phyloP scores from a whole-genome alignment of 2,888 invertebrate genomes.

The Galeopsomyia nigrocyanea region DNA sequence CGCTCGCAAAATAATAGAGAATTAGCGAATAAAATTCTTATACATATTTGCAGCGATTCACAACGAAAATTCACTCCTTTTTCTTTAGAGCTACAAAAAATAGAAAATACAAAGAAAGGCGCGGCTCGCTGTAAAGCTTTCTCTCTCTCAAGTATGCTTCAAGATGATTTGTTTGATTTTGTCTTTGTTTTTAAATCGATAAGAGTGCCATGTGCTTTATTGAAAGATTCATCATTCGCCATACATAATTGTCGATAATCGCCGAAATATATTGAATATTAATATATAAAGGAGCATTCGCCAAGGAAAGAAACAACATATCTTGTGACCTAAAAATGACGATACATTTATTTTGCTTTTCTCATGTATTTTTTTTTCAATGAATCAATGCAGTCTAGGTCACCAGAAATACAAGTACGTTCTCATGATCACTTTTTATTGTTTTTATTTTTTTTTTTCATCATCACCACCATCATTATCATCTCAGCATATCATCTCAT shows the following conservation, averaged over 20 bases:
- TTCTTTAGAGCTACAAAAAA: constrained; percentile 5
- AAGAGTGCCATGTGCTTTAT: constrained; percentile 49
- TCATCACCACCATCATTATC: constrained; percentile 44
- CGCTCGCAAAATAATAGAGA: constrained; percentile 9
- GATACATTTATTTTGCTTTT: constrained; percentile 82
- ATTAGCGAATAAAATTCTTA: constrained; percentile 17
- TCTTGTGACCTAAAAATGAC: constrained; percentile 80
- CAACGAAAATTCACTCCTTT: constrained; percentile 1
- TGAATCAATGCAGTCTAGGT: constrained; percentile 70
- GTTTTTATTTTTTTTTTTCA: constrained; percentile 44
- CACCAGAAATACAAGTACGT: constrained; percentile 69
- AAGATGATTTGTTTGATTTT: not conserved
- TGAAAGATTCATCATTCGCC: constrained; percentile 49
- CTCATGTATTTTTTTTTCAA: constrained; percentile 63
- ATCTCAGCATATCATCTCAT: constrained; percentile 40
- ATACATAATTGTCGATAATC: constrained; percentile 47
- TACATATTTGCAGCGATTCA: constrained; percentile 22
- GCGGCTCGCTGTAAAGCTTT: not conserved
- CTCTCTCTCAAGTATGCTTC: not conserved
- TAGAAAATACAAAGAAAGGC: not conserved
- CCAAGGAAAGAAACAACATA: constrained; percentile 63
- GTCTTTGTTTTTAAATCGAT: constrained; percentile 43
- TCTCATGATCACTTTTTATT: constrained; percentile 57
- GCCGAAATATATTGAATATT: constrained; percentile 45
- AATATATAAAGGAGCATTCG: constrained; percentile 54